Conservation (phyloP, 2,113 vertebrate species). For the Petroica traversi region DNA sequence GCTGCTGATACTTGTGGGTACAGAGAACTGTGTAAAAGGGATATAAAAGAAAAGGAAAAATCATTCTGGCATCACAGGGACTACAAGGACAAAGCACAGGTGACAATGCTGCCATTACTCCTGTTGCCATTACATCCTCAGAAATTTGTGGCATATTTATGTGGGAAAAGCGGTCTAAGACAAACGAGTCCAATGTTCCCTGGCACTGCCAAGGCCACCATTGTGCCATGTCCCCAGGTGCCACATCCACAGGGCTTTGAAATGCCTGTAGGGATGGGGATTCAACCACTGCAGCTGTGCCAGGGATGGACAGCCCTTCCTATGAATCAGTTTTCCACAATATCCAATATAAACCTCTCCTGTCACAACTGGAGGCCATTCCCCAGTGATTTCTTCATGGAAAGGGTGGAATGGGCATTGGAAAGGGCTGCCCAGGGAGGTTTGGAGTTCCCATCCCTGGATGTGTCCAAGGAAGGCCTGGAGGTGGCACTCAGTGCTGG, state of each 20-base stretch:
- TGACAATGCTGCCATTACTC: fast-evolving
- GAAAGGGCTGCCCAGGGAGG: background rate
- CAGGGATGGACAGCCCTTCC: background rate
- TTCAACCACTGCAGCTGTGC: background rate
- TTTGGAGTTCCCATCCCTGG: too few relatives aligned
- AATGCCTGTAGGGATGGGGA: background rate
- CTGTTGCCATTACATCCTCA: background rate
- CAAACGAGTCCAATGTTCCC: fast-evolving
- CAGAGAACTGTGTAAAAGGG: too few relatives aligned
- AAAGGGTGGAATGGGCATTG: background rate
- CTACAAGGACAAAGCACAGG: fast-evolving
- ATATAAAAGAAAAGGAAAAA: too few relatives aligned
- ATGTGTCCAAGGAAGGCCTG: background rate
- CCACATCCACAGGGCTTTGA: background rate
- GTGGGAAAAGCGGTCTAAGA: background rate
- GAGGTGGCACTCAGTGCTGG: background rate
- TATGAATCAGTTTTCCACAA: background rate
- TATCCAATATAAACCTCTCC: background rate
- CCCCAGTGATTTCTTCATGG: background rate
- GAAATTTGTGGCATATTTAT: background rate
- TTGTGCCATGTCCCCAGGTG: background rate
- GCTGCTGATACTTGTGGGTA: too few relatives aligned
- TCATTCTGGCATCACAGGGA: too few relatives aligned
- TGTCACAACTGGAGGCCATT: background rate
- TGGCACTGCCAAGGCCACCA: background rate